Evolutionary conservation across 2,888 invertebrate genomes (phyloP).

Genomic region (Eledone cirrhosa): DNA sequence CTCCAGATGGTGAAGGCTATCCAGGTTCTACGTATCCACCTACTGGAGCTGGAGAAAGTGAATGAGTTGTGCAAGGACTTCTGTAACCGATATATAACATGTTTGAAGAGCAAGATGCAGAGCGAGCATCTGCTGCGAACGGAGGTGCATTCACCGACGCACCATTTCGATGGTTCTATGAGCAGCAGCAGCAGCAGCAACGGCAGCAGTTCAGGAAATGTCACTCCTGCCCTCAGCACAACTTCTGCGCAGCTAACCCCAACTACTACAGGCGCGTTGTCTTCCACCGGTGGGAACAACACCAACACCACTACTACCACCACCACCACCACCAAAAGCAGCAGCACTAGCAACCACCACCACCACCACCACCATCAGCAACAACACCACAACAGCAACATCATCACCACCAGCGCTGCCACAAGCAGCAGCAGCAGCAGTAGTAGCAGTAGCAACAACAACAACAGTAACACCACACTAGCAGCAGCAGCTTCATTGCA

Average conservation of each 20-base stretch:
- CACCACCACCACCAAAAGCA: neutral
- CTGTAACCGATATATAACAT: slow-evolving; percentile 89
- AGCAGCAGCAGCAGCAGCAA: slow-evolving; percentile 17
- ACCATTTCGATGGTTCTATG: slow-evolving; percentile 8
- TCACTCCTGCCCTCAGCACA: neutral
- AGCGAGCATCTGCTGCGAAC: slow-evolving; percentile 63
- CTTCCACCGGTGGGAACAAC: slow-evolving; percentile 26
- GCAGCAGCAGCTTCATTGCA: neutral
- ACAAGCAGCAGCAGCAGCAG: neutral
- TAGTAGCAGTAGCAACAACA: neutral
- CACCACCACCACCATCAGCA: slow-evolving; percentile 31
- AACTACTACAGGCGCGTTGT: neutral
- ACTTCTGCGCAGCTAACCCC: neutral
- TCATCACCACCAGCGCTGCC: slow-evolving; percentile 29
- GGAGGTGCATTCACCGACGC: slow-evolving; percentile 35
- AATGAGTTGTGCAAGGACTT: slow-evolving; percentile 95
- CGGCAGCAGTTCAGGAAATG: neutral
- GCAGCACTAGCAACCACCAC: slow-evolving; percentile 15
- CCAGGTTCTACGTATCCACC: slow-evolving; percentile 90
- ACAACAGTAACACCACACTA: neutral
- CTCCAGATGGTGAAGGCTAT: slow-evolving; percentile 84
- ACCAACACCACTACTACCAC: slow-evolving; percentile 30
- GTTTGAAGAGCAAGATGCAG: slow-evolving; percentile 77
- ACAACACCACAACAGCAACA: slow-evolving; percentile 30
- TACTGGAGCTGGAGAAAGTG: slow-evolving; percentile 91